Evolutionary conservation across 2,888 invertebrate species (phyloP), one percentile per base, ranked within the genome.

Genomic region (Scaptomyza flava): DNA sequence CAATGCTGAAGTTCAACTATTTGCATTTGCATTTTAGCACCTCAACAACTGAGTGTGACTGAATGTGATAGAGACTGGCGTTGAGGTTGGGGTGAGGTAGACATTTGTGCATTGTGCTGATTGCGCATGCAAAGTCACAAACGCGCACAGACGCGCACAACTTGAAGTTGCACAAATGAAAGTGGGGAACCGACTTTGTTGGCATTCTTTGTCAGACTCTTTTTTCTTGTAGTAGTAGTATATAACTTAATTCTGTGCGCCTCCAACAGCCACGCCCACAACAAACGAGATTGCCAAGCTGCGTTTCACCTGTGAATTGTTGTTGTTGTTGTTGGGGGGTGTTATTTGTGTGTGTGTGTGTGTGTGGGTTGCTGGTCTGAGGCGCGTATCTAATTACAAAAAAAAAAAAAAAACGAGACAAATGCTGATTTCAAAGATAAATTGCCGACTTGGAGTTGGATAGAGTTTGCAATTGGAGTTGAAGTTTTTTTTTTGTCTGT

Each of bases 21-120:
- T 83, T 83, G 85, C 87, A 84, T 85, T 89, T 85, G 68, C 79
- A 89, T 85, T 85, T 85, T 85, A 85, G 84, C 89, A 85, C 89
- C 85, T 85, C 74, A 52, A 48, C 77, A 61, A 50, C 51, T 34
- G 52, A 11, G 50, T 64, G 53, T 48, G 42, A 36, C 45, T 9
- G 33, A 43, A 48, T 9, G 57, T 23, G 43, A 31, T 51, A 58
- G 67, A 9, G 17, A 27, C 17, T 17, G 30, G 9, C 14, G 4
- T 8, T 8, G 27, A 3, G 30, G 58, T 45, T 7, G 34, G 38
- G 3, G 20, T 3, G 14, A n/a, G 34, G 14, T 36, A 77, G 63
- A 27, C 27, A 27, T 27, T 27, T 27, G 27, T 27, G 72, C 70
- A 74, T 86, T 86, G 84, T 81, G 89, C 87, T 85, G 84, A 85